Conservation (phyloP, 2,113 vertebrate species). For the Lathamus discolor region DNA sequence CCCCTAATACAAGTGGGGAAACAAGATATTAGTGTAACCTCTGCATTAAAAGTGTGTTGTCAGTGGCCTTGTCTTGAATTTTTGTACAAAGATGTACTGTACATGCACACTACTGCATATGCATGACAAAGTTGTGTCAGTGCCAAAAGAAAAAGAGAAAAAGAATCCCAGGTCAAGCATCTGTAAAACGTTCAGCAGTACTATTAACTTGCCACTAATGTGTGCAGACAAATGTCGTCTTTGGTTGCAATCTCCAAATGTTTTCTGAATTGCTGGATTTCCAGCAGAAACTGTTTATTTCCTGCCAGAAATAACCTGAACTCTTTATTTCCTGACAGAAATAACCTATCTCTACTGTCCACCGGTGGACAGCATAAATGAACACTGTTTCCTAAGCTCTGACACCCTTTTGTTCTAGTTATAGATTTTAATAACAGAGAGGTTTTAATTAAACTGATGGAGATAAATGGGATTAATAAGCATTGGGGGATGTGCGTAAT, state of each 20-base stretch:
- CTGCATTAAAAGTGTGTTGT: background rate
- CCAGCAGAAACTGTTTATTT: background rate
- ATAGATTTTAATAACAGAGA: background rate
- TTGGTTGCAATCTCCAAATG: background rate
- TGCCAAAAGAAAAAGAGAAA: background rate
- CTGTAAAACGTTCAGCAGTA: background rate
- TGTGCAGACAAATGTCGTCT: background rate
- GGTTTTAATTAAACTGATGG: slow-evolving; percentile 5
- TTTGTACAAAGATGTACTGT: background rate
- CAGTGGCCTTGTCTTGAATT: background rate
- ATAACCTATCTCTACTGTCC: background rate
- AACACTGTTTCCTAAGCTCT: background rate
- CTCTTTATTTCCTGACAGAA: background rate
- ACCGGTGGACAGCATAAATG: background rate
- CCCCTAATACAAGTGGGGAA: background rate
- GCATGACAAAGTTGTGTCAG: background rate
- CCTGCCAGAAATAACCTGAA: background rate
- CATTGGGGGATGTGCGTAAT: background rate
- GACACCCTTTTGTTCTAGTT: background rate
- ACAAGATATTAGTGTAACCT: background rate
- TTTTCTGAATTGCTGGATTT: background rate
- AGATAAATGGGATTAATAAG: background rate
- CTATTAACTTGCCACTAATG: background rate
- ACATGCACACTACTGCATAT: background rate
- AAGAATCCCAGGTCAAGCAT: background rate